Evolutionary conservation across 1,140 invertebrate genomes (phyloP).

Genomic region (Dryas iulia): DNA sequence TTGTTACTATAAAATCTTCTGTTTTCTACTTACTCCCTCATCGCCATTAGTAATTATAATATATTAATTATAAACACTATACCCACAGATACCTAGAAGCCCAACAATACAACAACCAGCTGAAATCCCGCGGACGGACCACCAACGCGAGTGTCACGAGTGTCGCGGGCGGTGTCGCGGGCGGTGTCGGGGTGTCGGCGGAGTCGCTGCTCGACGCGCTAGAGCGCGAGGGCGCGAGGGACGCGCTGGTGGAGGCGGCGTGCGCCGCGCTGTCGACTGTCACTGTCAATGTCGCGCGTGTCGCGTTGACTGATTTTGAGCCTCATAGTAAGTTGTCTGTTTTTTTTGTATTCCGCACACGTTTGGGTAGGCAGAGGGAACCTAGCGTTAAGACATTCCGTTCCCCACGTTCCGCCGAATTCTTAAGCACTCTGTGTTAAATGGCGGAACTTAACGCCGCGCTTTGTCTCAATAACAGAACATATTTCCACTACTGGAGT

Average conservation of each 20-base stretch:
- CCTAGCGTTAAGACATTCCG: no score
- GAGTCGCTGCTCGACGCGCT: neutral
- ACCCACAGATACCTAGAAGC: conserved; percentile 67
- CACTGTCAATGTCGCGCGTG: conserved; percentile 42
- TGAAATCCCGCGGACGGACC: conserved; percentile 43
- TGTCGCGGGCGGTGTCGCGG: conserved; percentile 41
- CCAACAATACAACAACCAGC: conserved; percentile 58
- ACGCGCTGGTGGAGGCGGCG: conserved; percentile 58
- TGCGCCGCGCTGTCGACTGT: conserved; percentile 53
- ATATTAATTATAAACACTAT: neutral
- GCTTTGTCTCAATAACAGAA: no score
- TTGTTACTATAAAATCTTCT: no score
- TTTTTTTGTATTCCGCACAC: no score
- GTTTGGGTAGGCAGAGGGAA: no score
- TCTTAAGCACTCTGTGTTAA: no score
- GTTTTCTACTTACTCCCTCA: no score
- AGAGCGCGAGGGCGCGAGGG: conserved; percentile 38
- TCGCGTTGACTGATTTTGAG: conserved; percentile 10
- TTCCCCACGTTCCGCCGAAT: no score
- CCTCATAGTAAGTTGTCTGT: neutral
- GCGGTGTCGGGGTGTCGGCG: conserved; percentile 8
- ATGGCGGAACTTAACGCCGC: no score
- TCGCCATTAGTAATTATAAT: no score
- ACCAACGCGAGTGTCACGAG: no score
- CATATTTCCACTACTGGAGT: no score